Percentiles rank a stretch among this genome's conserved stretches.
Conservation (phyloP, 2,113 vertebrate species). For the Aptenodytes forsteri region DNA sequence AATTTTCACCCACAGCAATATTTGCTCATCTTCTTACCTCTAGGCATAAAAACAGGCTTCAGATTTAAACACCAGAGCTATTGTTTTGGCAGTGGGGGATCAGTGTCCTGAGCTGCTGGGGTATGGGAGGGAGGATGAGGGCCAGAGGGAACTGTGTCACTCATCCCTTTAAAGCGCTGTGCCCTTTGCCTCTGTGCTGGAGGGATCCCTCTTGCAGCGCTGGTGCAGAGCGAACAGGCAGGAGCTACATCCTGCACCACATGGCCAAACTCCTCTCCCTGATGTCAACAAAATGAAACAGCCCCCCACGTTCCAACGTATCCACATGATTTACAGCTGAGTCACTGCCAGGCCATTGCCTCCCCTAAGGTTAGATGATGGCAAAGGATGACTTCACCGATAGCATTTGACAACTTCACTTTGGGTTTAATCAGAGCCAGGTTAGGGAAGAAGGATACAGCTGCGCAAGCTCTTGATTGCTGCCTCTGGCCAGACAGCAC, state of each 20-base stretch:
- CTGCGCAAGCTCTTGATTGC: not conserved
- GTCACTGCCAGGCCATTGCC: not conserved
- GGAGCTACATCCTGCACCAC: accelerated
- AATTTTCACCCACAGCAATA: not conserved
- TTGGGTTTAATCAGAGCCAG: not conserved
- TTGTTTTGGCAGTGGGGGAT: not conserved
- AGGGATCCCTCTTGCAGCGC: not conserved
- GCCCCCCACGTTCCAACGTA: not conserved
- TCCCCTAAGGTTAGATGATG: not conserved
- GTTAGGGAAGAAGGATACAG: not conserved
- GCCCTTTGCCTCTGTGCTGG: not conserved
- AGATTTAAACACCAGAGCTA: not conserved
- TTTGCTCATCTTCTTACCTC: not conserved
- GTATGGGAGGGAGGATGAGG: too few relatives aligned
- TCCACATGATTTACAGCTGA: not conserved
- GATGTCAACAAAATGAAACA: not conserved
- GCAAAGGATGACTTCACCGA: not conserved
- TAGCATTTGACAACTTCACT: not conserved
- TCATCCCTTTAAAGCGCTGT: not conserved
- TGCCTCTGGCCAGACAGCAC: not conserved
- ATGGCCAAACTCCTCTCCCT: not conserved
- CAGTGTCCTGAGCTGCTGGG: not conserved
- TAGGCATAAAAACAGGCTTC: not conserved
- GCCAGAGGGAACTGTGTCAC: not conserved
- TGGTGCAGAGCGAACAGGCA: not conserved